These are phyloP conservation scores for Phrixothrix hirtus DNA, from an alignment of 2,888 invertebrate species.

Conservation along the genomic window DNA sequence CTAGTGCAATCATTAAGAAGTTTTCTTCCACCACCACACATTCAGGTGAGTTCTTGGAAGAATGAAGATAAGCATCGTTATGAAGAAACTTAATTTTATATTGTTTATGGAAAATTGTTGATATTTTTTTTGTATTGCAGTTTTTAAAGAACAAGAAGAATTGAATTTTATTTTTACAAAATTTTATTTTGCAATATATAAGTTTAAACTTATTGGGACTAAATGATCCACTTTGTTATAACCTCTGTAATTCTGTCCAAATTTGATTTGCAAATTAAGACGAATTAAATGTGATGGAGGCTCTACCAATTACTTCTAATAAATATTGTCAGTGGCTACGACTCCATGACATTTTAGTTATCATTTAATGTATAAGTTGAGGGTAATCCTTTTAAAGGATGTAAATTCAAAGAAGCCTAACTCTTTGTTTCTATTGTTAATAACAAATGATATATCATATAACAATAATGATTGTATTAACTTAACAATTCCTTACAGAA, in stretches of 20 bases:
- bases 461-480: constrained; percentile 14
- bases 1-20: constrained; percentile 82
- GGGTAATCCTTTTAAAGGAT: constrained; percentile 21
- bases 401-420: constrained; percentile 22
- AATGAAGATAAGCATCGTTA: constrained; percentile 75
- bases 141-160: no score
- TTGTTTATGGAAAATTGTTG: not conserved
- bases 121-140: not conserved
- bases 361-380: constrained; percentile 9
- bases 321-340: no score
- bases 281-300: no score
- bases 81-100: constrained; percentile 49
- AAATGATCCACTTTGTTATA: no score
- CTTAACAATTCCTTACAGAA: constrained; percentile 3
- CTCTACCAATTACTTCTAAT: no score
- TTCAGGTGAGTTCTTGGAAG: constrained; percentile 88
- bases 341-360: constrained; percentile 13
- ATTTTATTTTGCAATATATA: constrained; percentile 1
- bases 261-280: no score
- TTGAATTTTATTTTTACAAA: not conserved
- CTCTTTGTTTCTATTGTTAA: constrained; percentile 14
- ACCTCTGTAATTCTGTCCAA: no score
- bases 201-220: no score
- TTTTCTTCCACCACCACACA: constrained; percentile 84
- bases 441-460: constrained; percentile 9